These are phyloP conservation scores for Phocides pigmalion DNA, from an alignment of 1,140 invertebrate species.

Conservation along the genomic window DNA sequence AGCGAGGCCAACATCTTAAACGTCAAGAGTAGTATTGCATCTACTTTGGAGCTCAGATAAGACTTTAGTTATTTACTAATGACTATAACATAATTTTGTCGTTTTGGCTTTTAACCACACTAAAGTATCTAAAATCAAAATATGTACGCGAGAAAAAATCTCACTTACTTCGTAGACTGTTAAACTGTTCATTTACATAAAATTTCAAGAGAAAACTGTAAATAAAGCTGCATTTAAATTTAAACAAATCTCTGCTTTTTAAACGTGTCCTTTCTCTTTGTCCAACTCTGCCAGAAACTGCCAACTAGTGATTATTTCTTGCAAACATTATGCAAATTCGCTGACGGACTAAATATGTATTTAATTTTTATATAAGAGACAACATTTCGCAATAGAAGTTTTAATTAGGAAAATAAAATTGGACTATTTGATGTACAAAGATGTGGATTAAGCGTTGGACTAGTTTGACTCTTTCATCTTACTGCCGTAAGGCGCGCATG, in stretches of 20 bases:
- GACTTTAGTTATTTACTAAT: too few relatives aligned
- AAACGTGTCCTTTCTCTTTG: constrained; percentile 33
- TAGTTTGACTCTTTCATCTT: not conserved
- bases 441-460: constrained; percentile 21
- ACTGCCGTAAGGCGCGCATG: too few relatives aligned
- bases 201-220: constrained; percentile 33
- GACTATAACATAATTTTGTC: too few relatives aligned
- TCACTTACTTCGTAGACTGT: constrained; percentile 20
- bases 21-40: too few relatives aligned
- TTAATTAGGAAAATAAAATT: constrained; percentile 35
- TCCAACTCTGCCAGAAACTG: constrained; percentile 34
- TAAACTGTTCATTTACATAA: constrained; percentile 37
- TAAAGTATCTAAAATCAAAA: constrained; percentile 2
- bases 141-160: constrained; percentile 13
- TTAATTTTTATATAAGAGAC: constrained; percentile 22
- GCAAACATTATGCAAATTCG: constrained; percentile 49
- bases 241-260: constrained; percentile 35
- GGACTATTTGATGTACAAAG: constrained; percentile 23
- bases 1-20: too few relatives aligned
- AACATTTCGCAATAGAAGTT: constrained; percentile 31
- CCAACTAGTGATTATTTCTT: constrained; percentile 42
- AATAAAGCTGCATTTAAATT: constrained; percentile 43
- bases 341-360: constrained; percentile 34
- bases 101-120: not conserved
- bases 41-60: too few relatives aligned